A percentile compares a stretch with the other conserved stretches of the same genome.
phyloP scores from a whole-genome alignment of 2,888 invertebrate genomes.

The Standfussiana lucernea region DNA sequence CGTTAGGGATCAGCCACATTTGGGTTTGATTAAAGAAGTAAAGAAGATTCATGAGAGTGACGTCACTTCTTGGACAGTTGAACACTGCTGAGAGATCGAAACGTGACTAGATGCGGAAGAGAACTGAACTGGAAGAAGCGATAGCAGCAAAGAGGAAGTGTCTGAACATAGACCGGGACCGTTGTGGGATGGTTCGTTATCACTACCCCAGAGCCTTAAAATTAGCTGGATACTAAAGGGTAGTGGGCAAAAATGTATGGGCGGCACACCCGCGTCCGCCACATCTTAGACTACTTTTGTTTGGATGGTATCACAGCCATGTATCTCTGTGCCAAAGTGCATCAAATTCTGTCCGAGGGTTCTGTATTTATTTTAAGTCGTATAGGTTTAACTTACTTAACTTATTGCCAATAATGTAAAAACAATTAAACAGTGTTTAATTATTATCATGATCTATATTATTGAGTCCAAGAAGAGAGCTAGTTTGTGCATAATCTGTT shows the following conservation, averaged over 20 bases:
- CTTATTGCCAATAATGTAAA: too few species aligned
- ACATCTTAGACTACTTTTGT: not conserved
- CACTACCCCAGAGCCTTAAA: slow-evolving; percentile 93
- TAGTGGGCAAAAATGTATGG: too few species aligned
- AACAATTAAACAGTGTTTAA: too few species aligned
- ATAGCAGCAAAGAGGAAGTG: slow-evolving; percentile 93
- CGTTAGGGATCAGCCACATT: slow-evolving; percentile 95
- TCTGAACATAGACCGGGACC: slow-evolving; percentile 92
- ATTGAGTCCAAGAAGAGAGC: too few species aligned
- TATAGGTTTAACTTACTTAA: too few species aligned
- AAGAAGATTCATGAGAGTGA: slow-evolving; percentile 93
- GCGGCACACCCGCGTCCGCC: too few species aligned
- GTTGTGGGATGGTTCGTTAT: slow-evolving; percentile 92
- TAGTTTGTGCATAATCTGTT: too few species aligned
- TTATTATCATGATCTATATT: too few species aligned
- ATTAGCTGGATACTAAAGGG: slow-evolving; percentile 91
- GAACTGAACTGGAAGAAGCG: slow-evolving; percentile 92
- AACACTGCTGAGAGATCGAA: slow-evolving; percentile 91
- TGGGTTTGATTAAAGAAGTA: slow-evolving; percentile 94
- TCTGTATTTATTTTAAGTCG: too few species aligned
- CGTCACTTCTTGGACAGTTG: slow-evolving; percentile 92
- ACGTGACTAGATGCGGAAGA: slow-evolving; percentile 88
- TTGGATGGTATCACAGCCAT: too few species aligned
- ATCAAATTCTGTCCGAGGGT: too few species aligned
- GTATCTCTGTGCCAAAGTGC: too few species aligned